Percentiles rank a stretch among this genome's conserved stretches.
These are phyloP conservation scores for Poecilia velifera DNA, from an alignment of 2,797 vertebrate species.

Conservation along the genomic window DNA sequence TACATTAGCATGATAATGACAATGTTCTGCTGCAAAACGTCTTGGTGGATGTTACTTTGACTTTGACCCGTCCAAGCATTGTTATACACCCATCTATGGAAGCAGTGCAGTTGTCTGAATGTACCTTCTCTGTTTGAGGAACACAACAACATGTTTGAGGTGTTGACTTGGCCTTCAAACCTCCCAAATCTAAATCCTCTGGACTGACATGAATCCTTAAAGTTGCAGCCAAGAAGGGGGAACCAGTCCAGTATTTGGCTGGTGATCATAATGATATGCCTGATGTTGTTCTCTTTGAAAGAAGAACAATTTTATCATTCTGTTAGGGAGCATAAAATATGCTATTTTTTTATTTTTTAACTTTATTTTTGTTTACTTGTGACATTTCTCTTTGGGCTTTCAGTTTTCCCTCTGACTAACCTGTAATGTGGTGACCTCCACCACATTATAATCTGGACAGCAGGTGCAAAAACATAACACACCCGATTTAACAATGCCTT, in stretches of 20 bases:
- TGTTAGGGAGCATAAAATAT: not conserved
- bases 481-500: not conserved
- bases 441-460: not conserved
- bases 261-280: not conserved
- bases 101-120: not conserved
- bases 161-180: not conserved
- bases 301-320: not conserved
- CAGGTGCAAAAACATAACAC: not conserved
- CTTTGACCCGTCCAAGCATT: not conserved
- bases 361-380: not conserved
- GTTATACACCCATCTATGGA: not conserved
- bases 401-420: not conserved
- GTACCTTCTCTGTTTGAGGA: not conserved
- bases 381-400: no score
- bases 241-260: not conserved
- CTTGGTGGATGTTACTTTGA: not conserved
- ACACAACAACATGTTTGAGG: not conserved
- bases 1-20: not conserved
- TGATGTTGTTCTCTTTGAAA: not conserved
- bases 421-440: not conserved
- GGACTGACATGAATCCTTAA: not conserved
- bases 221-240: not conserved
- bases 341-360: no score
- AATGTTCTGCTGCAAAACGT: not conserved
- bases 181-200: not conserved